Base-by-base conservation (phyloP, 2,113 vertebrate genomes). In the Cisticola juncidis region DNA sequence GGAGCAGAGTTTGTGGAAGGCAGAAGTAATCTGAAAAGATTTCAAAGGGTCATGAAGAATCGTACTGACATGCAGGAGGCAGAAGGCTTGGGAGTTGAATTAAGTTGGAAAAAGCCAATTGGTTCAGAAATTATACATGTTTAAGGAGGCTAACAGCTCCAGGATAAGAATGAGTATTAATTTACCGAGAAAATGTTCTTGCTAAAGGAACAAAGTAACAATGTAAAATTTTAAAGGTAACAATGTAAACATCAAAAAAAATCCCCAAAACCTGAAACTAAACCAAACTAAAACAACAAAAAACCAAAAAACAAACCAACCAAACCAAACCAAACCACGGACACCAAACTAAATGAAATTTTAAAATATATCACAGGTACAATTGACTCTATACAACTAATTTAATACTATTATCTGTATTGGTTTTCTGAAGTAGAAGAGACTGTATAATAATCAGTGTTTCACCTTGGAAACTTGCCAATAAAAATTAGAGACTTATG, bases 211-310 rank as follows among this genome's bases (percentile, higher is more conserved):
- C 5, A 50, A 70, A 73, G 6, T 14, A 64, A 33, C 11, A 36
- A 71, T 9, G 7, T 15, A 47, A 62, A n/a, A 9, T 38, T 61
- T 60, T 57, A 23, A 25, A 36, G 5, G 5, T 9, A 53, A 6
- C 4, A 54, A 33, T 33, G 3, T 14, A n/a, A 47, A 56, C 14
- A 17, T 22, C 5, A 7, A 71, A 61, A 47, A 44, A 11, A 2
- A 1, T 0, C 5, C 2, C 6, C 18, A 64, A 31, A 31, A 16
- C 24, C 22, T 3, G 24, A 38, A 33, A 29, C 69, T 12, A 9
- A 68, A 38, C 38, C 38, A 38, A 38, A 38, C 38, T 11, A 38
- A n/a, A n/a, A n/a, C n/a, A n/a, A n/a, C n/a, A n/a, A n/a, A n/a
- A n/a, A n/a, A n/a, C n/a, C n/a, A n/a, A n/a, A n/a, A n/a, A n/a